Percentiles rank a stretch among this genome's conserved stretches.
Conservation (phyloP, 2,113 vertebrate genomes). For the Laticauda colubrina region DNA sequence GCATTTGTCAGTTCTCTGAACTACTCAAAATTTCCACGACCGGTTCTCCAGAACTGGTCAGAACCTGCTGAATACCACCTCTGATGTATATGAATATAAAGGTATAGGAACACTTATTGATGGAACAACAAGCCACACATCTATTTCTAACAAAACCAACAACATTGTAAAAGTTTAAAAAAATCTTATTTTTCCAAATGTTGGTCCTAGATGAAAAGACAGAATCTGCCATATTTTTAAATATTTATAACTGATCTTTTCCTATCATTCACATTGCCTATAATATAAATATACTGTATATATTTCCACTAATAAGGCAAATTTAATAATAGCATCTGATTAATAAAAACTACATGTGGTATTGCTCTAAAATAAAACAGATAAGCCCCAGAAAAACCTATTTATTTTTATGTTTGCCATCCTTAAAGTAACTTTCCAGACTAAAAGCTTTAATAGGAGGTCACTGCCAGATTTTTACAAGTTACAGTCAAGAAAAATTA, state of each 20-base stretch:
- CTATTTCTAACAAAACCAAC: background rate
- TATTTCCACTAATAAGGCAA: slow-evolving; percentile 35
- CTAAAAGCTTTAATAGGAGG: slow-evolving; percentile 44
- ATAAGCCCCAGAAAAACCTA: slow-evolving; percentile 39
- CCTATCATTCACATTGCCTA: background rate
- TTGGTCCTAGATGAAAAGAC: background rate
- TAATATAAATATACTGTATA: background rate
- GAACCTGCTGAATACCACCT: no score
- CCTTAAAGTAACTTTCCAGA: slow-evolving; percentile 28
- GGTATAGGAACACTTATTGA: background rate
- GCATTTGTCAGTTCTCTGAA: no score
- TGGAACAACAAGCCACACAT: background rate
- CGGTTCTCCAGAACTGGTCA: no score
- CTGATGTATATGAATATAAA: background rate
- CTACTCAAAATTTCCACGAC: no score
- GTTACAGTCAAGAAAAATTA: slow-evolving; percentile 45
- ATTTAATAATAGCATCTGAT: slow-evolving; percentile 38
- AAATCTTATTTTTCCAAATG: rapidly evolving
- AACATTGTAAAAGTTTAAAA: background rate
- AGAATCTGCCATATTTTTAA: slow-evolving; percentile 9
- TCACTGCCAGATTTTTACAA: slow-evolving; percentile 50
- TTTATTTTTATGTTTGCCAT: slow-evolving; percentile 19
- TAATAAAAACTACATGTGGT: slow-evolving; percentile 41
- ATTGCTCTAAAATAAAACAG: slow-evolving; percentile 39
- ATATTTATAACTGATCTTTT: slow-evolving; percentile 3